Conservation (phyloP, 1,140 invertebrate species). For the Drosophila navojoa region DNA sequence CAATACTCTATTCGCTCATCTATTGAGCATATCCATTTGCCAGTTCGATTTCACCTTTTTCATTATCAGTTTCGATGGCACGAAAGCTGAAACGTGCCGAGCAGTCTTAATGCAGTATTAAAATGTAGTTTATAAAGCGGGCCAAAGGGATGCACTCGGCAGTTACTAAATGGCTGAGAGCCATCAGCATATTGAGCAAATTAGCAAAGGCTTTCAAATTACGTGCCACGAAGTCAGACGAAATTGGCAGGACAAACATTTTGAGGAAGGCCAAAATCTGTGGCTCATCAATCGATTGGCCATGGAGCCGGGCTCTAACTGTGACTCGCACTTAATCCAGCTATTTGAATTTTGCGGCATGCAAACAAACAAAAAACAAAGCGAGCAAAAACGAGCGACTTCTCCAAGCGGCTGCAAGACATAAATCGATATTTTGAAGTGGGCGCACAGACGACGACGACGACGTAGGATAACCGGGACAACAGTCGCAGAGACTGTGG, state of each 20-base stretch:
- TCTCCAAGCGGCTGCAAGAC: slow-evolving; percentile 23
- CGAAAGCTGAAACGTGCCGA: slow-evolving; percentile 41
- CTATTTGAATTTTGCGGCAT: slow-evolving; percentile 41
- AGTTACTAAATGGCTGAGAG: slow-evolving; percentile 35
- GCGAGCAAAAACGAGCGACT: background rate
- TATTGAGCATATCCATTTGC: background rate
- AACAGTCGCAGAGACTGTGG: background rate
- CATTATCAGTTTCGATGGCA: slow-evolving; percentile 5
- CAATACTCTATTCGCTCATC: too few species aligned
- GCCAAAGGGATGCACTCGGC: slow-evolving; percentile 31
- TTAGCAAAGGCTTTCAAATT: slow-evolving; percentile 39
- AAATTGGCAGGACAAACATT: background rate
- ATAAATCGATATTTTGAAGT: slow-evolving; percentile 62
- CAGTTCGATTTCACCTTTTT: slow-evolving; percentile 11
- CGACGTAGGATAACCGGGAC: background rate
- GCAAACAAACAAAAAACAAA: slow-evolving; percentile 39
- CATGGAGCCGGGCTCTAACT: slow-evolving; percentile 17
- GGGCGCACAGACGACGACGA: slow-evolving; percentile 11
- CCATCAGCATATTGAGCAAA: slow-evolving; percentile 49
- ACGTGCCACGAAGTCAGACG: slow-evolving; percentile 19
- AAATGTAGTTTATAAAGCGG: slow-evolving; percentile 38
- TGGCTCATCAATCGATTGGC: slow-evolving; percentile 35
- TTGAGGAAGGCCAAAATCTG: slow-evolving; percentile 11
- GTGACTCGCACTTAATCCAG: slow-evolving; percentile 42
- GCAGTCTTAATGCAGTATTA: slow-evolving; percentile 37